Conservation (phyloP, 2,888 invertebrate species). For the Drosophila eohydei region DNA sequence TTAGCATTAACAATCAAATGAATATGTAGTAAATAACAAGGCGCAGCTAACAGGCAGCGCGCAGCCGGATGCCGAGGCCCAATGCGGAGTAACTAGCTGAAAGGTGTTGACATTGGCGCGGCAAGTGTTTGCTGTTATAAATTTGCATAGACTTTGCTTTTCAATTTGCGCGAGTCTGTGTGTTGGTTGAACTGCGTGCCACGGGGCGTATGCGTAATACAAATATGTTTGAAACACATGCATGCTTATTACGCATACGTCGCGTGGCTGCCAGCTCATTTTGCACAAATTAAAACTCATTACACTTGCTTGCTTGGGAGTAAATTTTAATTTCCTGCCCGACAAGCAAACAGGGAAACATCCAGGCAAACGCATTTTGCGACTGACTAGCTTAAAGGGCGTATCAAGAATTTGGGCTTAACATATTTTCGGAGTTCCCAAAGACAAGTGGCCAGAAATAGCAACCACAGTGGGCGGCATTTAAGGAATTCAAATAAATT, state of each 20-base stretch:
- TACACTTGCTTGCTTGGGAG: conserved; percentile 52
- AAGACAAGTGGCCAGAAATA: conserved; percentile 37
- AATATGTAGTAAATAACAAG: conserved; percentile 17
- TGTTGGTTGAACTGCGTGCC: neutral
- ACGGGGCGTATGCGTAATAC: conserved; percentile 23
- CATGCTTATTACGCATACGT: conserved; percentile 41
- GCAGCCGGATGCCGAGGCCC: neutral
- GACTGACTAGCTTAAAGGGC: conserved; percentile 25
- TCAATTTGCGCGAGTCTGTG: conserved; percentile 8
- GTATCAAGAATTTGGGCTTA: conserved; percentile 28
- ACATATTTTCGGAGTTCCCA: conserved; percentile 20
- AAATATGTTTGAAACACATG: conserved; percentile 20
- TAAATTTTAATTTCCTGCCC: conserved; percentile 75
- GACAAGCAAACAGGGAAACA: conserved; percentile 46
- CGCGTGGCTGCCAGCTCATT: conserved; percentile 37
- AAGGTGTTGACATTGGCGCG: conserved; percentile 42
- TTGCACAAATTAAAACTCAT: conserved; percentile 60
- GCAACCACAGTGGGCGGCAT: conserved; percentile 67
- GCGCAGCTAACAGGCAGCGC: conserved; percentile 18
- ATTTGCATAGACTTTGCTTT: conserved; percentile 35
- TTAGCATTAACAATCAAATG: conserved; percentile 9
- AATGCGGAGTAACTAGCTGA: conserved; percentile 2
- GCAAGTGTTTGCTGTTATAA: conserved; percentile 45
- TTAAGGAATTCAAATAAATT: conserved; percentile 78
- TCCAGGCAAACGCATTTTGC: conserved; percentile 24